Conservation (phyloP, 2,113 vertebrate species). For the Lanius collurio region DNA sequence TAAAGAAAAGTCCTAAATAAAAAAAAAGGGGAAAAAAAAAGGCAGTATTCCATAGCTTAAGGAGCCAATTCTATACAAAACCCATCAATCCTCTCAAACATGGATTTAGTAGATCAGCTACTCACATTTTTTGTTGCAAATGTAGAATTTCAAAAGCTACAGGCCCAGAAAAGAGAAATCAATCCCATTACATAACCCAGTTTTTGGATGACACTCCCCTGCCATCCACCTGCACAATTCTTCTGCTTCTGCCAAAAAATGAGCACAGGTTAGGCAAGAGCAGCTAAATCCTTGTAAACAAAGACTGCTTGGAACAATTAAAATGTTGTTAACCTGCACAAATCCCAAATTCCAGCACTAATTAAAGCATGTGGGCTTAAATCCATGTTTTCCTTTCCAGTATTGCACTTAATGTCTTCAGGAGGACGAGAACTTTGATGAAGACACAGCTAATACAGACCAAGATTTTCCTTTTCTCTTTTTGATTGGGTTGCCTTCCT, state of each 20-base stretch:
- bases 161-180: background rate
- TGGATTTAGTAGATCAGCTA: background rate
- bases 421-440: background rate
- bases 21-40: background rate
- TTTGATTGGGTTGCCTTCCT: background rate
- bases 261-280: background rate
- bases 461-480: background rate
- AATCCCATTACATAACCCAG: background rate
- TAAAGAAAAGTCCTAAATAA: background rate
- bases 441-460: background rate
- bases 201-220: background rate
- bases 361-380: background rate
- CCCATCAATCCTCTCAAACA: background rate
- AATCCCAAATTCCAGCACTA: background rate
- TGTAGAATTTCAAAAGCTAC: background rate
- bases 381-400: background rate
- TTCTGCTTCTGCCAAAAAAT: background rate
- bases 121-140: conserved; percentile 19
- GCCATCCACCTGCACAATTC: background rate
- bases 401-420: background rate
- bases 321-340: background rate
- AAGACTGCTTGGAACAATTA: background rate
- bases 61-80: background rate
- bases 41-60: background rate
- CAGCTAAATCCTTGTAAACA: background rate